Conservation (phyloP, 53 echinoderm and acorn worm species). For the Pentamera pediparva region DNA sequence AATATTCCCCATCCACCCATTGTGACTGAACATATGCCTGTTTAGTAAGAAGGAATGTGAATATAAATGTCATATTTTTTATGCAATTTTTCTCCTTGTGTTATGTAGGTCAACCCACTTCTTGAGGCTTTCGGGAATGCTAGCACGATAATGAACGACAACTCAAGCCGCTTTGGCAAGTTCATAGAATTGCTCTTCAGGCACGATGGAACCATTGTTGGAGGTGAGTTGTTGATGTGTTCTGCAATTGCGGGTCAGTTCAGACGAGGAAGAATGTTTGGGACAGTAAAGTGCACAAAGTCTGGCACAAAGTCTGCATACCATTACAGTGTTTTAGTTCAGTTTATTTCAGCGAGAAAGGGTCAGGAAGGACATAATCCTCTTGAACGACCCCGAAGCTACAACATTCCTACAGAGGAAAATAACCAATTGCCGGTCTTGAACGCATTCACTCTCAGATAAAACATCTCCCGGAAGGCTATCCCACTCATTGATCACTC, state of each 20-base stretch:
- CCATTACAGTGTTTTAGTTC: no score
- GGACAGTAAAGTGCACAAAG: not conserved
- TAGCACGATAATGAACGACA: conserved; percentile 88
- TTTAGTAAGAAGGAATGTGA: no score
- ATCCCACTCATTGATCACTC: no score
- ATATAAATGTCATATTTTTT: not conserved
- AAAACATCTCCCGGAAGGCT: no score
- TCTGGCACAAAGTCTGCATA: not conserved
- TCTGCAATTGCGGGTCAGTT: not conserved
- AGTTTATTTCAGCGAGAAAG: no score
- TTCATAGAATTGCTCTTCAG: conserved; percentile 79
- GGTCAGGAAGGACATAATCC: no score
- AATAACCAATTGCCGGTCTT: no score
- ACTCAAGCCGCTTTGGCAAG: conserved; percentile 97
- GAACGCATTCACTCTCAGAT: no score
- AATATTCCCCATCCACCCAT: no score
- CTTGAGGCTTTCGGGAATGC: conserved; percentile 84
- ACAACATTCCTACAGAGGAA: not conserved
- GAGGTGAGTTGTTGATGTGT: conserved; percentile 49
- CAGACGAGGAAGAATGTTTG: no score
- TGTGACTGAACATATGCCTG: no score
- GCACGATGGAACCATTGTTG: conserved; percentile 76
- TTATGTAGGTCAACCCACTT: conserved; percentile 70
- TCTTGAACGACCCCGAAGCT: no score
- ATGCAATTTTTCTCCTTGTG: not conserved